Evolutionary conservation across 2,797 vertebrate genomes (phyloP).

Genomic region (Gymnothorax reevesii): DNA sequence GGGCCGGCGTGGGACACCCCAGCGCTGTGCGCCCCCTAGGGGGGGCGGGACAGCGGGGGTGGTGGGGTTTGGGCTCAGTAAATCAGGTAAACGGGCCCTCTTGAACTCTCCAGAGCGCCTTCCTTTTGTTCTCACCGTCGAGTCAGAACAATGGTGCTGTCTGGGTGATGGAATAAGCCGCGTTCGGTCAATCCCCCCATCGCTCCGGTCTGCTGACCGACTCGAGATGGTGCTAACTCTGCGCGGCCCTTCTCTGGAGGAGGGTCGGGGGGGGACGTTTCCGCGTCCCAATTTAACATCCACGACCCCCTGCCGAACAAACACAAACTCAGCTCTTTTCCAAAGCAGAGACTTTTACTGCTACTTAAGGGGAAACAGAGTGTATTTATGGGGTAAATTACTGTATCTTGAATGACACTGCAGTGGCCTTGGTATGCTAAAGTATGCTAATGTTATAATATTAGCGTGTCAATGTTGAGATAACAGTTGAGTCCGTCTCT

Average conservation of each 20-base stretch:
- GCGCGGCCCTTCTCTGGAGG: constrained; percentile 29
- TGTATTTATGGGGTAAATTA: neutral
- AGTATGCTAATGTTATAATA: neutral
- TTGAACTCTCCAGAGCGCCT: constrained; percentile 50
- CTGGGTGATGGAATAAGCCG: constrained; percentile 60
- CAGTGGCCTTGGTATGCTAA: neutral
- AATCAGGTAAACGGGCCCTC: constrained; percentile 52
- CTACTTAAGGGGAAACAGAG: neutral
- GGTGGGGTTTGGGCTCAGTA: constrained; percentile 44
- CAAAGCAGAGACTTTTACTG: neutral
- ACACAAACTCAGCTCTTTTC: constrained; percentile 6
- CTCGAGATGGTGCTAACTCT: constrained; percentile 33
- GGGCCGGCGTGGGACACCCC: constrained; percentile 48
- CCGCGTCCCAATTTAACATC: constrained; percentile 46
- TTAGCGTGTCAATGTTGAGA: neutral
- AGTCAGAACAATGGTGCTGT: constrained; percentile 64
- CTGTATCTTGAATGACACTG: neutral
- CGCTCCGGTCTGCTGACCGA: constrained; percentile 36
- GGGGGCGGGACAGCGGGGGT: neutral
- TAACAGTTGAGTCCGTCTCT: neutral
- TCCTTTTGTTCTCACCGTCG: constrained; percentile 51
- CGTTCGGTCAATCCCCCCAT: constrained; percentile 45
- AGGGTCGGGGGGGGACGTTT: constrained; percentile 33
- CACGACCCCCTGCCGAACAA: constrained; percentile 59
- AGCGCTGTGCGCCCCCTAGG: constrained; percentile 36